phyloP scores from a whole-genome alignment of 2,797 vertebrate species.

The Phrynocephalus vlangalii region DNA sequence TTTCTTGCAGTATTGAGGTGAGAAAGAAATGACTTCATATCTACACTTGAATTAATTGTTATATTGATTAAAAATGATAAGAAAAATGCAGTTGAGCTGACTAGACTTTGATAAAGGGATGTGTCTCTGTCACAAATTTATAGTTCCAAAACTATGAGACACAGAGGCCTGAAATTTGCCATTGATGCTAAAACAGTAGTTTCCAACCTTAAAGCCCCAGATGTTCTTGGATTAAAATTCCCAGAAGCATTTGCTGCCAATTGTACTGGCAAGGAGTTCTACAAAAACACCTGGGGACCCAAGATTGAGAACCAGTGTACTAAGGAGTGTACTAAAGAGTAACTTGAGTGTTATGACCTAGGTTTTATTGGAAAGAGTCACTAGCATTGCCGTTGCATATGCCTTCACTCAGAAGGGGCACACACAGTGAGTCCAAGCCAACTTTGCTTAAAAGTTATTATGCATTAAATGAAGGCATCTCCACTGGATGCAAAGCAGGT shows the following conservation, averaged over 20 bases:
- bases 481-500: not conserved
- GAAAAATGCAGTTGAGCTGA: not conserved
- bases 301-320: no score
- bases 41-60: not conserved
- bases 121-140: not conserved
- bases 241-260: no score
- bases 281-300: no score
- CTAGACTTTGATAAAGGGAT: not conserved
- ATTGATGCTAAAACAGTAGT: not conserved
- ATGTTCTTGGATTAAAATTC: not conserved
- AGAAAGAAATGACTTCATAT: not conserved
- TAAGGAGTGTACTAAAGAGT: no score
- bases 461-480: not conserved
- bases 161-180: not conserved
- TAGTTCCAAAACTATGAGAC: not conserved
- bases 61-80: not conserved
- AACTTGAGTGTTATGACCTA: no score
- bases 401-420: no score
- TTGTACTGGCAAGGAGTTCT: no score
- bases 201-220: not conserved
- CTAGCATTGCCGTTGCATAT: no score
- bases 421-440: no score
- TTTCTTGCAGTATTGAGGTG: not conserved
- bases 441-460: no score
- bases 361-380: no score